Conservation (phyloP, 1,140 invertebrate species). For the Polypedilum vanderplanki region DNA sequence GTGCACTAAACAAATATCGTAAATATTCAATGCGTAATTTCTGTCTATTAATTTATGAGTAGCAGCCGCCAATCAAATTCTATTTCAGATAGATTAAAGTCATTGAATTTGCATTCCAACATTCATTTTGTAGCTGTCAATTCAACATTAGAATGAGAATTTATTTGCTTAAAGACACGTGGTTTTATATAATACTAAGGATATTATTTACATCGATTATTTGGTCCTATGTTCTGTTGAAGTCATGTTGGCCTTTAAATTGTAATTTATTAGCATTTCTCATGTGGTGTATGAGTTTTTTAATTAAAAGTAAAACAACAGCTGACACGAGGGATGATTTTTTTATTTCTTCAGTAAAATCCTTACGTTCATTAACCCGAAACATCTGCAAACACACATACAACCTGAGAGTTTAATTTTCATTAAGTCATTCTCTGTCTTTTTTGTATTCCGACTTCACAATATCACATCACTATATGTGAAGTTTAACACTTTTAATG, state of each 20-base stretch:
- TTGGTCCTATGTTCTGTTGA: background rate
- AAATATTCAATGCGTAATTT: slow-evolving; percentile 8
- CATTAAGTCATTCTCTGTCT: too few relatives aligned
- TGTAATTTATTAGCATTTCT: background rate
- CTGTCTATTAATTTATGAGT: slow-evolving; percentile 7
- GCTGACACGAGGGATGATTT: too few relatives aligned
- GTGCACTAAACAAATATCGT: slow-evolving; percentile 11
- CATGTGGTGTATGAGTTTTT: too few relatives aligned
- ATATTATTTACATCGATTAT: background rate
- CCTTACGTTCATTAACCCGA: background rate
- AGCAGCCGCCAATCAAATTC: background rate
- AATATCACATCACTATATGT: too few relatives aligned
- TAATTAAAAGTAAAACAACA: too few relatives aligned
- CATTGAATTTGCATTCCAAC: slow-evolving; percentile 6
- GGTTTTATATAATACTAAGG: background rate
- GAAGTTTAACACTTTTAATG: slow-evolving; percentile 16
- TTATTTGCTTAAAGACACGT: background rate
- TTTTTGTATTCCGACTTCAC: too few relatives aligned
- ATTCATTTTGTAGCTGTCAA: background rate
- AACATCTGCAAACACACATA: background rate
- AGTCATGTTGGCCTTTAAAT: background rate
- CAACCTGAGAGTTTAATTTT: too few relatives aligned
- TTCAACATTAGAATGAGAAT: background rate
- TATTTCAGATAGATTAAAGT: background rate
- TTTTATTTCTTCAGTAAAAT: too few relatives aligned